A percentile compares a stretch with the other conserved stretches of the same genome.
Evolutionary conservation across 2,113 vertebrate genomes (phyloP).

Genomic region (Stictonetta naevosa): DNA sequence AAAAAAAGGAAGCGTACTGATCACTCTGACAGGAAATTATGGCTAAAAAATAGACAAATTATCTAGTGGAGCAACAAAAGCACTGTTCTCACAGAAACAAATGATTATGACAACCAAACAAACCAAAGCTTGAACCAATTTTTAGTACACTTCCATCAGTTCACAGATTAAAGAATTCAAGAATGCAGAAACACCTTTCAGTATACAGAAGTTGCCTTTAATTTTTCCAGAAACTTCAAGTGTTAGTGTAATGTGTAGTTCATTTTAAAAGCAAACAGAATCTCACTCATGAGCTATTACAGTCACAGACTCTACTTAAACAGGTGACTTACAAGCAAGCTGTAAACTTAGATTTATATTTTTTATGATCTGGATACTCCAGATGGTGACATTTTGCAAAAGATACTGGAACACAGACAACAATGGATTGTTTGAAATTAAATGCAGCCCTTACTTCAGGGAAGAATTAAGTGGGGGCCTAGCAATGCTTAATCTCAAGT

Average conservation of each 20-base stretch:
- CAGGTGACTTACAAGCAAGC: neutral
- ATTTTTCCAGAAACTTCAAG: neutral
- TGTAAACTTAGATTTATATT: neutral
- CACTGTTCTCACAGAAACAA: neutral
- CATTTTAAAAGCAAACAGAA: neutral
- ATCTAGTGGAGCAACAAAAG: neutral
- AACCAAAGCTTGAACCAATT: neutral
- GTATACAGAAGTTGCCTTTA: neutral
- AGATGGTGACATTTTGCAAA: conserved; percentile 22
- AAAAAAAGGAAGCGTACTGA: neutral
- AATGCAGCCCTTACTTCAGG: neutral
- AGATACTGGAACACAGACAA: neutral
- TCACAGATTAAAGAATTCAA: neutral
- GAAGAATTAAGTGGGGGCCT: neutral
- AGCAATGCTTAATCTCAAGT: neutral
- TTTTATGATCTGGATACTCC: neutral
- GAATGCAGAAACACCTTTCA: neutral
- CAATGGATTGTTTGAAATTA: neutral
- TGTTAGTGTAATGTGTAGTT: neutral
- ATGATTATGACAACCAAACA: neutral
- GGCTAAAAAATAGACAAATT: neutral
- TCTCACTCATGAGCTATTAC: neutral
- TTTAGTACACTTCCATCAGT: neutral
- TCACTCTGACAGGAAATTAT: neutral
- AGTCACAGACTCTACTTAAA: neutral